Base-by-base conservation (phyloP, 2,888 invertebrate genomes). In the Drosophila nigricruria region DNA sequence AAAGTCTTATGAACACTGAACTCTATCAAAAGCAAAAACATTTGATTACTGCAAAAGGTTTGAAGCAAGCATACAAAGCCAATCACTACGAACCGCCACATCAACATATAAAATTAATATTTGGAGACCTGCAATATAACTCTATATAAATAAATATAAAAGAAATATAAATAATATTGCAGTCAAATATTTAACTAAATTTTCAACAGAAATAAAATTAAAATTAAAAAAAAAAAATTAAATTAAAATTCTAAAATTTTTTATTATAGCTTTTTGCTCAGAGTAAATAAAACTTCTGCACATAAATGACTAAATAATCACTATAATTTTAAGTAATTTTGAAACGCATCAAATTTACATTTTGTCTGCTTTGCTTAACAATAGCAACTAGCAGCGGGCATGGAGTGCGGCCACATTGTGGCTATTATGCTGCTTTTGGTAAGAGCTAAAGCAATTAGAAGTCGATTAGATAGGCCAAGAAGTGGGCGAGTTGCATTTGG, bases 361-460 rank as follows among this genome's bases (percentile, higher is more conserved):
- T 79, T 66, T 18, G 16, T 2, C 14, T 20, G 36, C 30, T 45
- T 4, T 38, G 23, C 27, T 60, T 50, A 78, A 82, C 75, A 82
- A 88, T 73, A 69, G 71, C 86, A 71, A 52, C 71, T 8, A 23
- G 27, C 85, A 69, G 45, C 72, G 8, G 23, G 23, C 20, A 70
- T 70, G 54, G 66, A 66, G 58, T 18, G 25, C 5, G 58, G 69
- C 84, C 83, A 77, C 67, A 62, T 63, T 70, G 68, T 54, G 67
- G 73, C 80, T 63, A 75, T 88, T 86, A 78, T 73, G 70, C 71
- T 69, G 80, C 62, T 77, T 10, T 49, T 72, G 76, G 78, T 56
- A 72, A 57, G 18, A 70, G 84, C 89, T 89, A 77, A 82, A 84
- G 89, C 76, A 86, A 86, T 89, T 89, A 86, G 88, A 84, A 89